phyloP scores from a whole-genome alignment of 2,797 vertebrate species.

The Agapornis canus region DNA sequence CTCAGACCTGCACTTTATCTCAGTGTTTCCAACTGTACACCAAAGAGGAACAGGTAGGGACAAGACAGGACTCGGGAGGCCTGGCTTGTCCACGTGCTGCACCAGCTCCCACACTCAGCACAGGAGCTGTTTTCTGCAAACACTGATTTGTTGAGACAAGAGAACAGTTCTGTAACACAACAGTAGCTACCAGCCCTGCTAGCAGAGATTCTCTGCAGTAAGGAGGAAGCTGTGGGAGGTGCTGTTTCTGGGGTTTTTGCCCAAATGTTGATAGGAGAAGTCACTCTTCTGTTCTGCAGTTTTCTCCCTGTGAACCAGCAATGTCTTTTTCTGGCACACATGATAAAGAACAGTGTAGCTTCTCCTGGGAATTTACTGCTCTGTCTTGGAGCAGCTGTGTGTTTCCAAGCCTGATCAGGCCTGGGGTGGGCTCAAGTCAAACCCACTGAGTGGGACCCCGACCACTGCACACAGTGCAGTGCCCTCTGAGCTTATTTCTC shows the following conservation, averaged over 20 bases:
- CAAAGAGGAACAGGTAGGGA: slow-evolving; percentile 95
- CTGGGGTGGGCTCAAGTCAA: neutral
- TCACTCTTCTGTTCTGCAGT: neutral
- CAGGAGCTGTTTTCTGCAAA: neutral
- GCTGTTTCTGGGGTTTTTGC: neutral
- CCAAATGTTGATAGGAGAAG: neutral
- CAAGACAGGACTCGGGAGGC: neutral
- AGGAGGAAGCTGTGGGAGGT: neutral
- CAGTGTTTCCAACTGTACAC: slow-evolving; percentile 99
- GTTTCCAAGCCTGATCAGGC: neutral
- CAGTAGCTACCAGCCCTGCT: neutral
- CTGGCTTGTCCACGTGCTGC: neutral
- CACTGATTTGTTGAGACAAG: neutral
- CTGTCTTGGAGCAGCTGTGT: neutral
- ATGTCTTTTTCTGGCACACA: neutral
- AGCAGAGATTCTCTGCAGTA: neutral
- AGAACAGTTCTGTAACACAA: neutral
- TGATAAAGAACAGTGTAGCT: neutral
- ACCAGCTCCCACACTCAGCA: neutral
- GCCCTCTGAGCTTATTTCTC: neutral
- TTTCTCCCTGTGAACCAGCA: neutral
- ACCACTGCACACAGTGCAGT: accelerated
- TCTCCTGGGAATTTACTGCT: neutral
- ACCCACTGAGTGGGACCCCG: neutral
- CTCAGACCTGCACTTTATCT: slow-evolving; percentile 94